These are phyloP conservation scores for Cyclophora albipunctata DNA, from an alignment of 2,888 invertebrate genomes.

Conservation along the genomic window DNA sequence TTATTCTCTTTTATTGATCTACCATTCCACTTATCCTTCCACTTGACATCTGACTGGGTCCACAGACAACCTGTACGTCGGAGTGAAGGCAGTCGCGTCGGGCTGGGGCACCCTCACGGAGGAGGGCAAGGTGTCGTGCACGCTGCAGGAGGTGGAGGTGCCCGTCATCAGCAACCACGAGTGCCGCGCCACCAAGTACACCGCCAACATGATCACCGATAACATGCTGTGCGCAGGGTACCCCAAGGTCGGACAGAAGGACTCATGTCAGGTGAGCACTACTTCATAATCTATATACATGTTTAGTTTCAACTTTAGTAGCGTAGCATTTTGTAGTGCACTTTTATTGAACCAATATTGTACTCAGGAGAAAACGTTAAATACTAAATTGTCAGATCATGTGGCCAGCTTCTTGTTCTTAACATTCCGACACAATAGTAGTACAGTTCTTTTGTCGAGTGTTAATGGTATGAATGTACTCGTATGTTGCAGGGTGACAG, in stretches of 20 bases:
- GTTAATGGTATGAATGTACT: too few species aligned
- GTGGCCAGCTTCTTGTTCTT: too few species aligned
- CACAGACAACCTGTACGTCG: conserved; percentile 81
- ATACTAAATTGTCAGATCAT: too few species aligned
- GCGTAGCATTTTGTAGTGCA: too few species aligned
- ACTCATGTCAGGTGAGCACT: conserved; percentile 84
- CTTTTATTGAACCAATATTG: too few species aligned
- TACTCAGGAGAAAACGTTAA: too few species aligned
- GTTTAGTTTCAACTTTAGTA: not conserved
- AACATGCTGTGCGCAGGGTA: conserved; percentile 93
- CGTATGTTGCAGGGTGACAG: conserved; percentile 81
- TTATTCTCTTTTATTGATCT: too few species aligned
- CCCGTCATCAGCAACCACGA: conserved; percentile 81
- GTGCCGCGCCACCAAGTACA: conserved; percentile 86
- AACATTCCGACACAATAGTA: too few species aligned
- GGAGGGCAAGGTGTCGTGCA: conserved; percentile 87
- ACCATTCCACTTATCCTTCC: too few species aligned
- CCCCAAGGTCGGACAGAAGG: conserved; percentile 80
- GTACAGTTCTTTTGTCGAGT: too few species aligned
- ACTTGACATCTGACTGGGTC: not conserved
- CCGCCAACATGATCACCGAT: conserved; percentile 87
- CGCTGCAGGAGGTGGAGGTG: conserved; percentile 88
- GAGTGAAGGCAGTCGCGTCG: conserved; percentile 82
- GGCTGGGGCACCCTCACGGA: conserved; percentile 94
- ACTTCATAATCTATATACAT: not conserved